Percentiles rank a stretch among this genome's conserved stretches.
Conservation (phyloP, 2,113 vertebrate species). For the Panthera leo region DNA sequence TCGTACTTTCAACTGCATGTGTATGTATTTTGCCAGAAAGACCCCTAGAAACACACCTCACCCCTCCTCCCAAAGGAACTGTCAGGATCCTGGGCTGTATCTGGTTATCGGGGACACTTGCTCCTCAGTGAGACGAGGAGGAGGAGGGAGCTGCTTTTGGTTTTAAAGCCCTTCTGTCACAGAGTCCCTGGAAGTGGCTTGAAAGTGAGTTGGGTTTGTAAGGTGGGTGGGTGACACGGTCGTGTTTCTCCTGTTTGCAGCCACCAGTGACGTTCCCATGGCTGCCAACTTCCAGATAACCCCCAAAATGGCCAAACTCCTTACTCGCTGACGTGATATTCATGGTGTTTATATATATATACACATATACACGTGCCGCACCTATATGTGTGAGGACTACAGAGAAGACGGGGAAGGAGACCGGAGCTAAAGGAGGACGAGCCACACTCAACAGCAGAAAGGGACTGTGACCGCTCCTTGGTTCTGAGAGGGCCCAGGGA, state of each 20-base stretch:
- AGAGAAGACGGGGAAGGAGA: not conserved
- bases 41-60: not conserved
- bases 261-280: accelerated
- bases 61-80: too few relatives aligned
- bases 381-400: accelerated
- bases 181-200: not conserved
- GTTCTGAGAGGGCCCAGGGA: not conserved
- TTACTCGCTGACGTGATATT: not conserved
- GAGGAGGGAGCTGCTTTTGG: not conserved
- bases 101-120: not conserved
- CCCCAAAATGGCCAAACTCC: not conserved
- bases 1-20: not conserved
- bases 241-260: too few relatives aligned
- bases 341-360: too few relatives aligned
- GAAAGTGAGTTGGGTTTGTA: not conserved
- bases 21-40: not conserved
- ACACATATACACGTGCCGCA: accelerated
- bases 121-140: too few relatives aligned
- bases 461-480: accelerated
- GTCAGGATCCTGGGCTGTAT: too few relatives aligned
- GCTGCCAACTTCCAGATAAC: not conserved
- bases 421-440: accelerated
- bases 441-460: too few relatives aligned
- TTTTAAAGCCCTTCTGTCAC: not conserved
- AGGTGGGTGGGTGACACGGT: accelerated